Evolutionary conservation across 2,888 invertebrate genomes (phyloP).

Genomic region (Mythimna lalbum): DNA sequence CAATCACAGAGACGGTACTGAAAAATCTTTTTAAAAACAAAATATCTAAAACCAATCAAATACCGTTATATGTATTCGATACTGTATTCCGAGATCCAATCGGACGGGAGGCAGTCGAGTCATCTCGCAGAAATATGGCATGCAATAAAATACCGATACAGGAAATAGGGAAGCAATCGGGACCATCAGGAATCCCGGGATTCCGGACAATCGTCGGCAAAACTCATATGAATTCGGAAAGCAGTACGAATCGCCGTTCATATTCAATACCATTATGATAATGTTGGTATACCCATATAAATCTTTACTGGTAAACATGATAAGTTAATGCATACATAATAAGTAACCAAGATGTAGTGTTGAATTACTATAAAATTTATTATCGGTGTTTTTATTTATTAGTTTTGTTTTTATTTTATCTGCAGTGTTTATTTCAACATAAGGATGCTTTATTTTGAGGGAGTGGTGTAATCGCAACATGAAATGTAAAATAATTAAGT

Average conservation of each 20-base stretch:
- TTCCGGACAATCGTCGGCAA: slow-evolving; percentile 77
- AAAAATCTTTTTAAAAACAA: slow-evolving; percentile 51
- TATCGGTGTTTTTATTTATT: slow-evolving; percentile 36
- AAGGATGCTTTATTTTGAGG: neutral
- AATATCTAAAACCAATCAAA: slow-evolving; percentile 80
- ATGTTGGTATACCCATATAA: slow-evolving; percentile 59
- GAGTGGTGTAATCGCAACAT: neutral
- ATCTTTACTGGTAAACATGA: slow-evolving; percentile 64
- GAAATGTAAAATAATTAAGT: too few species aligned
- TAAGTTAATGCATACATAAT: slow-evolving; percentile 60
- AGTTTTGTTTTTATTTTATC: slow-evolving; percentile 17
- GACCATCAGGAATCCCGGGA: slow-evolving; percentile 69
- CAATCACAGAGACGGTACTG: neutral
- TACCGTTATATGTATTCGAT: slow-evolving; percentile 75
- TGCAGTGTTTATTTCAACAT: slow-evolving; percentile 9
- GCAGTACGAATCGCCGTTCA: slow-evolving; percentile 62
- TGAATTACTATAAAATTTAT: slow-evolving; percentile 53
- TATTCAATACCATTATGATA: slow-evolving; percentile 70
- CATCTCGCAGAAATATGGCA: slow-evolving; percentile 84
- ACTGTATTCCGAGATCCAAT: slow-evolving; percentile 79
- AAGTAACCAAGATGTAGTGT: slow-evolving; percentile 41
- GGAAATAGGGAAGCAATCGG: slow-evolving; percentile 84
- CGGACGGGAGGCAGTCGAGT: slow-evolving; percentile 73
- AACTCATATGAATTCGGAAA: slow-evolving; percentile 69
- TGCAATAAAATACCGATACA: slow-evolving; percentile 87